Percentiles rank a stretch among this genome's conserved stretches.
Evolutionary conservation across 2,888 invertebrate species (phyloP).

Genomic region (Lasioglossum malachurum): DNA sequence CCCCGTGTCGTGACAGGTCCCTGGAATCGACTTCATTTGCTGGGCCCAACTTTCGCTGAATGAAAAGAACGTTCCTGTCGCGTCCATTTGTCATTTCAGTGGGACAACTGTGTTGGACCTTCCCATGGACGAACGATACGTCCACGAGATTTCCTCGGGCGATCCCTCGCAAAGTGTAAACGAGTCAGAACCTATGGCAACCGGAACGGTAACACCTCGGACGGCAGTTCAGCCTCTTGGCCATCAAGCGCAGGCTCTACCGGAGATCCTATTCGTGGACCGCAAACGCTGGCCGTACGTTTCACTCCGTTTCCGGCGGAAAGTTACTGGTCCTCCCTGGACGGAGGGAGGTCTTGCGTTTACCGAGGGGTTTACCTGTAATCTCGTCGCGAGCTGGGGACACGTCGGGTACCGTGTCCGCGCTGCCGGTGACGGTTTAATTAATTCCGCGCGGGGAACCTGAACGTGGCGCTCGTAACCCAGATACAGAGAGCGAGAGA

Average conservation of each 20-base stretch:
- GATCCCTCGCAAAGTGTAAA: not conserved
- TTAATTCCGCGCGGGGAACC: conserved; percentile 71
- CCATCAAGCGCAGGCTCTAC: conserved; percentile 6
- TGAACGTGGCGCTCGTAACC: conserved; percentile 51
- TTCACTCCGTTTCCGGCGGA: not conserved
- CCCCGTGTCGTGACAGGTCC: conserved; percentile 73
- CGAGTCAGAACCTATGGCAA: not conserved
- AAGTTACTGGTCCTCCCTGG: not conserved
- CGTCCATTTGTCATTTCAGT: not conserved
- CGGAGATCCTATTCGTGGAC: not conserved
- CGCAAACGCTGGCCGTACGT: not conserved
- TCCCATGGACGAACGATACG: not conserved
- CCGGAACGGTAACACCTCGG: conserved; percentile 1
- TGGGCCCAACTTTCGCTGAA: not conserved
- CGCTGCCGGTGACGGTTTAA: conserved; percentile 77
- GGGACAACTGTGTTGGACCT: not conserved
- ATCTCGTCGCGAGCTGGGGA: conserved; percentile 38
- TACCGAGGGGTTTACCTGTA: conserved; percentile 50
- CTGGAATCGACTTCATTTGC: conserved; percentile 57
- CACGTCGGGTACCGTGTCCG: conserved; percentile 24
- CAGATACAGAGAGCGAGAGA: conserved; percentile 10
- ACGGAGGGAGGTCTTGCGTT: conserved; percentile 14
- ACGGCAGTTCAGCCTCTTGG: not conserved
- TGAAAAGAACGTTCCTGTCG: not conserved
- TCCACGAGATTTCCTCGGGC: not conserved